Conservation (phyloP, 2,113 vertebrate genomes). For the Rhagologus leucostigma region DNA sequence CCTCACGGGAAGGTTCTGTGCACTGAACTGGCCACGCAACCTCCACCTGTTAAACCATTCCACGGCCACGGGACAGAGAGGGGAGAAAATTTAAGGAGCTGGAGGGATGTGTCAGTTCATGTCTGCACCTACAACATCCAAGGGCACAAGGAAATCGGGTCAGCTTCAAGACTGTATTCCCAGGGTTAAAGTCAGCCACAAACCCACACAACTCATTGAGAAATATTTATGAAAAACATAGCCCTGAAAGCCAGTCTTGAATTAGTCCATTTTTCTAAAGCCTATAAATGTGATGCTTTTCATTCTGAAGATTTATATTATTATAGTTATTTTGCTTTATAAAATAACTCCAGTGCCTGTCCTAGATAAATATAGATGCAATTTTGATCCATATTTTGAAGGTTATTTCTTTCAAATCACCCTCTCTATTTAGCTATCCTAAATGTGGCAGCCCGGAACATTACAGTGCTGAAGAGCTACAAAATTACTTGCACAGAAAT, state of each 20-base stretch:
- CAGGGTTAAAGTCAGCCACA: not conserved
- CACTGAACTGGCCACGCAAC: not conserved
- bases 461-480: not conserved
- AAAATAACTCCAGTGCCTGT: not conserved
- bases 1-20: not conserved
- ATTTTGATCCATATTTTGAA: slow-evolving; percentile 8
- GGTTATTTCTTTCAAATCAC: slow-evolving; percentile 39
- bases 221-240: not conserved
- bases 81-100: not conserved
- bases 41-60: not conserved
- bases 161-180: not conserved
- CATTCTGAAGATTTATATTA: not conserved
- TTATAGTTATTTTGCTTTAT: not conserved
- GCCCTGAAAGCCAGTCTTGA: not conserved
- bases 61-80: fast-evolving
- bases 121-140: not conserved
- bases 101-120: fast-evolving
- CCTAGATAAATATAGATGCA: slow-evolving; percentile 1
- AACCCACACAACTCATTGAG: not conserved
- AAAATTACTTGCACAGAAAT: slow-evolving; percentile 28
- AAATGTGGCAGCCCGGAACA: slow-evolving; percentile 50
- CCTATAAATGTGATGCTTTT: not conserved
- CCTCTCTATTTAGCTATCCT: slow-evolving; percentile 64
- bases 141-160: not conserved
- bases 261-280: not conserved